These are phyloP conservation scores for Ahaetulla prasina DNA, from an alignment of 2,113 vertebrate genomes.

Conservation along the genomic window DNA sequence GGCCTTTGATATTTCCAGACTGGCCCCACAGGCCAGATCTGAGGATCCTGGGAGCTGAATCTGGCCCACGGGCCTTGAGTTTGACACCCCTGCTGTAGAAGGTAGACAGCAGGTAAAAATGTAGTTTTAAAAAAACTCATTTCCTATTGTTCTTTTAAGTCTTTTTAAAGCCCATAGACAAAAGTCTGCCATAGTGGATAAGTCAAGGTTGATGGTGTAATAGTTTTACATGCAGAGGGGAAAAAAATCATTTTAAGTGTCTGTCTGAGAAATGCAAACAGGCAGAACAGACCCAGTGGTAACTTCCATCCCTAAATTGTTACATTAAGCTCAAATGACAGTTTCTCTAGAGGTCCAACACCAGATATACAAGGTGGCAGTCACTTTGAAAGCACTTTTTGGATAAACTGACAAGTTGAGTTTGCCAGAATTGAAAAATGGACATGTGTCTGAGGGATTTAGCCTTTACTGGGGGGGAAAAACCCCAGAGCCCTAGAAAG, in stretches of 20 bases:
- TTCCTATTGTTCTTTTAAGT: not conserved
- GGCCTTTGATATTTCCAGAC: too few species aligned
- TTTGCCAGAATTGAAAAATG: constrained; percentile 24
- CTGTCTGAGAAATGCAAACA: constrained; percentile 44
- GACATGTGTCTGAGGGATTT: constrained; percentile 16
- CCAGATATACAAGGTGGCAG: not conserved
- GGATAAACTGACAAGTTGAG: constrained; percentile 17
- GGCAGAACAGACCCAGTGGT: constrained; percentile 46
- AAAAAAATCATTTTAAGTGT: constrained; percentile 21
- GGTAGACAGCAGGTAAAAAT: not conserved
- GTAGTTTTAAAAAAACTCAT: not conserved
- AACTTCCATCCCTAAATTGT: constrained; percentile 32
- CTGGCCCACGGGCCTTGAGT: too few species aligned
- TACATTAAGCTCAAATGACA: constrained; percentile 49
- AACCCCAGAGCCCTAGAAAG: not conserved
- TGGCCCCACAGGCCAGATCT: too few species aligned
- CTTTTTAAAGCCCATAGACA: not conserved
- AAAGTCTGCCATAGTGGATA: not conserved
- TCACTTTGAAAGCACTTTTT: constrained; percentile 40
- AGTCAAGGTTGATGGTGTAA: not conserved
- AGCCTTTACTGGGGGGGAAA: constrained; percentile 2
- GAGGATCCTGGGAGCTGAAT: too few species aligned
- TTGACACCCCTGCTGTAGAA: not conserved
- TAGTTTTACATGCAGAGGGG: not conserved
- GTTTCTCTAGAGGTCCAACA: constrained; percentile 42